Percentiles rank a stretch among this genome's conserved stretches.
Conservation (phyloP, 1,140 invertebrate genomes). For the Magallana gigas region DNA sequence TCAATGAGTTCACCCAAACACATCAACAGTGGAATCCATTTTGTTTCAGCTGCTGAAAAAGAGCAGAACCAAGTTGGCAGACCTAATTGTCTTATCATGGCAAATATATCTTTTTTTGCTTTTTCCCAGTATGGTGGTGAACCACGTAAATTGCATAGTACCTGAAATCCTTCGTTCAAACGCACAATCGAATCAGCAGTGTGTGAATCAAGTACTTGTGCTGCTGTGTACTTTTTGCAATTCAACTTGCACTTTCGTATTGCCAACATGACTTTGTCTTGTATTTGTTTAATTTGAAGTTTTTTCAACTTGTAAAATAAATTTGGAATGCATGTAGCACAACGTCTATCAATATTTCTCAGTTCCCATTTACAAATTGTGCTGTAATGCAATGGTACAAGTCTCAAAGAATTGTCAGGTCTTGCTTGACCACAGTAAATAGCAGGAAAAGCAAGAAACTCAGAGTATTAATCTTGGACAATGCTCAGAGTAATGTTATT, state of each 20-base stretch:
- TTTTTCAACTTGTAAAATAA: slow-evolving; percentile 66
- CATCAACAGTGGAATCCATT: slow-evolving; percentile 59
- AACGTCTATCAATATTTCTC: slow-evolving; percentile 57
- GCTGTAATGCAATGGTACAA: slow-evolving; percentile 53
- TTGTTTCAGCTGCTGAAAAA: slow-evolving; percentile 63
- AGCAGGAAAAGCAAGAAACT: slow-evolving; percentile 57
- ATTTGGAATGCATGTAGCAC: slow-evolving; percentile 56
- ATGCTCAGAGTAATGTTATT: slow-evolving; percentile 51
- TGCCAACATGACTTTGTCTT: slow-evolving; percentile 55
- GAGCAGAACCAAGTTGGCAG: slow-evolving; percentile 59
- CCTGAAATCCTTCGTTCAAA: slow-evolving; percentile 61
- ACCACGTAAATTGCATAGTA: slow-evolving; percentile 55
- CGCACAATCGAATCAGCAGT: slow-evolving; percentile 47
- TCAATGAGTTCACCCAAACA: slow-evolving; percentile 50
- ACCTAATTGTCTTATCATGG: slow-evolving; percentile 66
- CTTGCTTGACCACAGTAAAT: slow-evolving; percentile 61
- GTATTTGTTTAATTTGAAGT: slow-evolving; percentile 60
- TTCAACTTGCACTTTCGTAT: slow-evolving; percentile 43
- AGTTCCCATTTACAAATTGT: slow-evolving; percentile 59
- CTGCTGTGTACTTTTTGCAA: slow-evolving; percentile 53
- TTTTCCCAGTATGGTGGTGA: slow-evolving; percentile 60
- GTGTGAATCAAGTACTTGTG: slow-evolving; percentile 17
- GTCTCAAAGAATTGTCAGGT: slow-evolving; percentile 49
- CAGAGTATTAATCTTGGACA: slow-evolving; percentile 53
- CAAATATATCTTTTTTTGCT: slow-evolving; percentile 65